Base-by-base conservation (phyloP, 1,140 invertebrate species). In the Euwallacea fornicatus region DNA sequence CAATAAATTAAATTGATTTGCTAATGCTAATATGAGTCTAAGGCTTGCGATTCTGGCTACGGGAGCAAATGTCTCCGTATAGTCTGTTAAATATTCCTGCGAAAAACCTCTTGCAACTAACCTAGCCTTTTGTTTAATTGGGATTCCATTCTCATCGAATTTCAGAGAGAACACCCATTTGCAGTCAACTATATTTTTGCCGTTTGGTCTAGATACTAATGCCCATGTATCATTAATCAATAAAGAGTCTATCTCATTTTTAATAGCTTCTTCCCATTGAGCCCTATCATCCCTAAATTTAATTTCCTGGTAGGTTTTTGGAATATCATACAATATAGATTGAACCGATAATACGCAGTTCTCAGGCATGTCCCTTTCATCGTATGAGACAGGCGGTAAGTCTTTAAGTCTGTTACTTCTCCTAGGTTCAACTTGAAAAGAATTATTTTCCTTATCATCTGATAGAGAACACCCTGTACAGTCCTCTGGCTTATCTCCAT, bases 1-100 rank as follows among this genome's bases (percentile, higher is more conserved):
- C 71, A 81, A 77, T 47, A 84, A 78, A 47, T 84, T 69, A 56
- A 75, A 69, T 62, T 83, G 82, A 77, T 83, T 78, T 33, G 83
- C 70, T 74, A 84, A 81, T 8, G 81, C 78, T 42, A 83, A 73
- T 46, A 79, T 76, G 13, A 79, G 75, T 75, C 82, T 78, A 64
- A 83, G 75, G 75, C 43, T 71, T 33, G 71, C 50, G 16, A 76
- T 72, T 54, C 65, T 21, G 6, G 73, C 75, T 10, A 76, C 73
- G 9, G 71, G 77, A 15, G 75, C 21, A 33, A 33, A 33, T 33
- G 21, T 33, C 21, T 33, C 21, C 1, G 1, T 33, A 33, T 33
- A 33, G 74, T 83, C 81, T 16, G 76, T 53, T 42, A 78, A 72
- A 74, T 78, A 43, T 46, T 50, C 46, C 76, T 83, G 82, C 42